Evolutionary conservation across 2,113 vertebrate species (phyloP).

Genomic region (Euleptes europaea): DNA sequence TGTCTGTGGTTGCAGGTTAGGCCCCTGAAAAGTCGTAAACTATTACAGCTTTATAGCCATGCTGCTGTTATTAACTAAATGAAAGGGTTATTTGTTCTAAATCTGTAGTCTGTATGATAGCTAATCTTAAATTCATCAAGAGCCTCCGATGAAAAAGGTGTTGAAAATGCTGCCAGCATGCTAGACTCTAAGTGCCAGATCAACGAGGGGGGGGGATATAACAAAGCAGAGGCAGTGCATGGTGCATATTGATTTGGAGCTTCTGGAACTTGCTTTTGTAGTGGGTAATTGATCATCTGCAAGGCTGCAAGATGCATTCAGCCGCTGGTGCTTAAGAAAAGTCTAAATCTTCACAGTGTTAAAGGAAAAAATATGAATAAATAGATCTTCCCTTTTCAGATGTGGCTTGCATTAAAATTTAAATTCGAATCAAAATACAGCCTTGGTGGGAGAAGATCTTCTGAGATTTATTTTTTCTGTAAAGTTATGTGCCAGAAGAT

Average conservation of each 20-base stretch:
- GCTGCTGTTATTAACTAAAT: constrained; percentile 72
- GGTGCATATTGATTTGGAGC: constrained; percentile 4
- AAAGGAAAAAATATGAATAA: constrained; percentile 40
- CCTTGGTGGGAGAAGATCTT: constrained; percentile 4
- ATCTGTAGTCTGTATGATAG: constrained; percentile 50
- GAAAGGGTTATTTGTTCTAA: constrained; percentile 72
- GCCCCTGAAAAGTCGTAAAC: constrained; percentile 70
- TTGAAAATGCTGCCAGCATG: constrained; percentile 48
- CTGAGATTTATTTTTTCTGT: constrained; percentile 33
- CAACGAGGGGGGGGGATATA: background rate
- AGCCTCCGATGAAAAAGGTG: constrained; percentile 43
- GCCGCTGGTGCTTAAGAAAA: constrained; percentile 29
- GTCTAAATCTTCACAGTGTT: constrained; percentile 33
- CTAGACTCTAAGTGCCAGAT: constrained; percentile 21
- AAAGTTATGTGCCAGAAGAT: constrained; percentile 49
- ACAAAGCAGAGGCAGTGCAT: background rate
- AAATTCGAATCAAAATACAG: constrained; percentile 37
- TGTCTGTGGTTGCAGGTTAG: constrained; percentile 74
- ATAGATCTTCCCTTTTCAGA: background rate
- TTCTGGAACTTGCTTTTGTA: background rate
- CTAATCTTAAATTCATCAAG: constrained; percentile 60
- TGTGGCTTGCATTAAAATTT: constrained; percentile 27
- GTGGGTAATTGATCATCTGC: constrained; percentile 21
- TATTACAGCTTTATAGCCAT: constrained; percentile 66
- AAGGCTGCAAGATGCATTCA: constrained; percentile 29